Conservation (phyloP, 2,797 vertebrate genomes). For the Australoheros facetus region DNA sequence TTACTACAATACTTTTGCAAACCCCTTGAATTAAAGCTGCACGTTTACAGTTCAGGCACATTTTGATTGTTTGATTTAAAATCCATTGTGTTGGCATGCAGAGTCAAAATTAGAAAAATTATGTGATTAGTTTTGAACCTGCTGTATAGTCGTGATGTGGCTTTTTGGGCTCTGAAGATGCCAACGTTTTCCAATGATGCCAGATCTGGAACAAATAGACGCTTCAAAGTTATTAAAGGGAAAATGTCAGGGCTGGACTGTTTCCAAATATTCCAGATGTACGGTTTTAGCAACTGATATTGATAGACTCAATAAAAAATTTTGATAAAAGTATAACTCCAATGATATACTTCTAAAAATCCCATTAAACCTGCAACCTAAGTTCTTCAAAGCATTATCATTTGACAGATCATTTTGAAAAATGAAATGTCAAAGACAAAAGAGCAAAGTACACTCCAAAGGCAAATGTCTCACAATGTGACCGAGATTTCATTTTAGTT, state of each 20-base stretch:
- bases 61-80: neutral
- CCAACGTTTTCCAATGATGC: no score
- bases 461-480: slow-evolving; percentile 61
- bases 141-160: neutral
- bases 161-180: no score
- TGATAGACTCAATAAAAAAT: neutral
- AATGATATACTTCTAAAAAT: neutral
- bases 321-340: neutral
- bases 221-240: no score
- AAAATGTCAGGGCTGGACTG: neutral
- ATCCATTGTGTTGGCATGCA: neutral
- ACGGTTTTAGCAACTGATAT: neutral
- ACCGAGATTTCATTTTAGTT: slow-evolving; percentile 57
- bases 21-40: neutral
- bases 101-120: neutral
- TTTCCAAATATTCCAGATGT: neutral
- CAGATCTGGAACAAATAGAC: no score
- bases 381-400: no score
- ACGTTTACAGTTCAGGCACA: neutral
- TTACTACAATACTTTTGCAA: neutral
- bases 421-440: neutral
- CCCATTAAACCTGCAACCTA: neutral
- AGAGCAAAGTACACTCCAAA: slow-evolving; percentile 42
- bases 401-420: neutral
- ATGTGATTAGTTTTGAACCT: no score